Base-by-base conservation (phyloP, 23 tunicate species). In the Trididemnum nubilum region DNA sequence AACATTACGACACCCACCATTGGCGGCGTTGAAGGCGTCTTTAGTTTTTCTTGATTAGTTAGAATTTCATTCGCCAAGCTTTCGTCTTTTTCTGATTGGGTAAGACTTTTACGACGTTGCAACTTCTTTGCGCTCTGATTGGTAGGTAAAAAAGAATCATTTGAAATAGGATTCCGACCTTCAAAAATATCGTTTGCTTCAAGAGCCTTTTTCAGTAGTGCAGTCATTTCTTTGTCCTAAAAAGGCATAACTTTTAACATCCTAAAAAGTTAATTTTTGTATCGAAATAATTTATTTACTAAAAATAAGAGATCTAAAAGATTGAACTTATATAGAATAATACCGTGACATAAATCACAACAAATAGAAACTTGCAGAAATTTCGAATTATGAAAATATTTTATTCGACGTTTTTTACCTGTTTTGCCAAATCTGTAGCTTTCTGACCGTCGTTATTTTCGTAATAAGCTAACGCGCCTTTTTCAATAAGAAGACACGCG, bases 361-460 rank as follows among this genome's bases (percentile, higher is more conserved):
- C n/a, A n/a, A n/a, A n/a, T n/a, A n/a, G n/a, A n/a, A n/a, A n/a
- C n/a, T n/a, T n/a, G n/a, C n/a, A n/a, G n/a, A n/a, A n/a, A n/a
- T n/a, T n/a, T n/a, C n/a, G n/a, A n/a, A n/a, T n/a, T n/a, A n/a
- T n/a, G n/a, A n/a, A n/a, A n/a, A n/a, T n/a, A n/a, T n/a, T n/a
- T n/a, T n/a, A n/a, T n/a, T n/a, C n/a, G n/a, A n/a, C n/a, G n/a
- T n/a, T 9, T 29, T 69, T 70, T 57, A 88, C 93, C 83, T 76
- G 24, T 0, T 60, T 51, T 22, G 98, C 86, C 61, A 79, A 35
- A 63, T 88, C 89, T 7, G 77, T 19, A 2, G 89, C 85, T 7
- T 88, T 93, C n/a, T 64, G 80, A 15, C 86, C 93, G 21, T 64
- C 60, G 63, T 93, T 80, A 76, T 93, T 93, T 67, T 93, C 78